These are phyloP conservation scores for Thaleichthys pacificus DNA, from an alignment of 2,797 vertebrate species.

Conservation along the genomic window DNA sequence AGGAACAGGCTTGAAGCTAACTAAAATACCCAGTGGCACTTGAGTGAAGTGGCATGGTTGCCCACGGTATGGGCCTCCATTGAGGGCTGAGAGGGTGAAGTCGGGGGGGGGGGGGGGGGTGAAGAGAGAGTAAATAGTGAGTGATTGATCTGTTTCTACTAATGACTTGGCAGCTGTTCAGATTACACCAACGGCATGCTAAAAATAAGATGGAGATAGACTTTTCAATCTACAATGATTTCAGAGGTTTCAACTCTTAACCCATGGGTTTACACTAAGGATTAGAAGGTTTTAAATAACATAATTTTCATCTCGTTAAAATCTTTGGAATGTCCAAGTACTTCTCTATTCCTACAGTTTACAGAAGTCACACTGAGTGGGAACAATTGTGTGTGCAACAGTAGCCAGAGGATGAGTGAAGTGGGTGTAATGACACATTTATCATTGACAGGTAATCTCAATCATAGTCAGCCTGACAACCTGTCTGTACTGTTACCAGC, in stretches of 20 bases:
- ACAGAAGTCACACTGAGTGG: neutral
- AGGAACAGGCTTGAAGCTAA: neutral
- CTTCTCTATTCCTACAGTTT: no score
- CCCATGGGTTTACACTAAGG: no score
- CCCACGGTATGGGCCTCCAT: neutral
- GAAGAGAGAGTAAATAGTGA: slow-evolving; percentile 14
- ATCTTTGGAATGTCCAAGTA: no score
- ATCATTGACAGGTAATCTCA: slow-evolving; percentile 39
- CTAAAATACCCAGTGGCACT: slow-evolving; percentile 7
- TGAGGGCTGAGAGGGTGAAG: slow-evolving; percentile 2
- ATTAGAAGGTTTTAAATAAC: no score
- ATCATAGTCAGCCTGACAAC: slow-evolving; percentile 38
- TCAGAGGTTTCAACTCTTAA: no score
- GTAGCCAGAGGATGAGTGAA: neutral
- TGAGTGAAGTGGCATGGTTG: slow-evolving; percentile 2
- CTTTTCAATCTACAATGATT: no score
- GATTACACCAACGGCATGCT: neutral
- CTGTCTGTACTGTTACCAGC: slow-evolving; percentile 20
- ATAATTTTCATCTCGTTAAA: no score
- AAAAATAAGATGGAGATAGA: neutral
- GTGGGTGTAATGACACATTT: slow-evolving; percentile 53
- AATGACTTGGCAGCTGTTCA: slow-evolving; percentile 19
- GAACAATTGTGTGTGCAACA: neutral
- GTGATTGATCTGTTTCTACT: slow-evolving; percentile 17
- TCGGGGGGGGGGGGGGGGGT: neutral